Evolutionary conservation across 2,888 invertebrate genomes (phyloP), one percentile per base, ranked within the genome.

Genomic region (Himalopsyche anomala): DNA sequence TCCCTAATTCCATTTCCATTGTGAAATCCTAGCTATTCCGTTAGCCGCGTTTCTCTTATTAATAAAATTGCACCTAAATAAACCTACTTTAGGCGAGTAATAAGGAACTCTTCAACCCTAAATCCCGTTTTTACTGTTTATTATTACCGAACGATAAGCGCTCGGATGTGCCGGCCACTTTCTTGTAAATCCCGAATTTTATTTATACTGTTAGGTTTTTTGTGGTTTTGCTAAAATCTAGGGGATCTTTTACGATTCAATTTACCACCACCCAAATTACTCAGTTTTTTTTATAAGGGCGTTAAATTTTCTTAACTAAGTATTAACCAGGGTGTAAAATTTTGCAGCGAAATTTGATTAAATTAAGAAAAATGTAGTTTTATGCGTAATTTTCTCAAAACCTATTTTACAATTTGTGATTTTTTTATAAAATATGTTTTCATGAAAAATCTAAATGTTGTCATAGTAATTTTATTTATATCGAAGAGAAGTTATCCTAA

Each of bases 51-150:
- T 86, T 86, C 74, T 74, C 87, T 88, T 87, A 88, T 88, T 88
- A 88, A 87, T 88, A 88, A 88, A 87, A 88, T 88, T 88, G 88
- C 88, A 86, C 82, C 83, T 86, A 86, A 87, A 88, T 87, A 87
- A 88, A 86, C 85, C 86, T 83, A 81, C 87, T 81, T 83, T 84
- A 84, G 86, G 80, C 84, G 84, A 85, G 86, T 86, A 88, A 88
- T 88, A 87, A 88, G 88, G 82, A 87, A 85, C 79, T 80, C 74
- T 74, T 82, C 85, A 38, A 62, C 86, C 84, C 74, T 81, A 42
- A 83, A 88, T 85, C 85, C 86, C 88, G 83, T 85, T 82, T 87
- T 85, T 87, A 45, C 87, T 89, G 87, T 86, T 87, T 85, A 87
- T 88, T 87, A 87, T 88, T 62, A 83, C 85, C 82, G 79, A 81